Conservation (phyloP, 2,797 vertebrate genomes). For the Galagoides demidoff region DNA sequence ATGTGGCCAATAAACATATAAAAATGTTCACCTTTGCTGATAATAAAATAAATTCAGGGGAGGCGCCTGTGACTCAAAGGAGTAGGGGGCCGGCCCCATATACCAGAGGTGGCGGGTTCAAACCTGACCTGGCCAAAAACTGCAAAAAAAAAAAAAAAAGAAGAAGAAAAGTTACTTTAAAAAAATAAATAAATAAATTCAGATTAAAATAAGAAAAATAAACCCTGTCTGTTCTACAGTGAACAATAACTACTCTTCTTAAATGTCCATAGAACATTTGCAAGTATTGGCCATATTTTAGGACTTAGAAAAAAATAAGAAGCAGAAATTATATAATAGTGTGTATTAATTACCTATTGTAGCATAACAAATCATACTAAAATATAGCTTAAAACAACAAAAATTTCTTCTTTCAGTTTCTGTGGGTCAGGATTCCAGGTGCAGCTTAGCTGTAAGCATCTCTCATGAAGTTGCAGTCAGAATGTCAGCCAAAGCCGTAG, state of each 20-base stretch:
- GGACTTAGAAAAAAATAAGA: not conserved
- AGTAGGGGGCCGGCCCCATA: too few species aligned
- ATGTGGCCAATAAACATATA: not conserved
- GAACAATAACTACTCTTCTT: slow-evolving; percentile 18
- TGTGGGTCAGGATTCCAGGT: not conserved
- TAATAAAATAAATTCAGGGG: not conserved
- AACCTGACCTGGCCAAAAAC: too few species aligned
- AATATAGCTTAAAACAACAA: not conserved
- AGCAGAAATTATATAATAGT: not conserved
- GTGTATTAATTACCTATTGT: not conserved
- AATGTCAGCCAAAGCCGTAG: not conserved
- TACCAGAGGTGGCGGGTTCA: too few species aligned
- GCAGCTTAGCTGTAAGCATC: not conserved
- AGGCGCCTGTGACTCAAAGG: too few species aligned
- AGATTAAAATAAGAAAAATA: not conserved
- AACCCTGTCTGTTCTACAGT: not conserved
- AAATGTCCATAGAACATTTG: not conserved
- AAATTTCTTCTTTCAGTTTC: not conserved
- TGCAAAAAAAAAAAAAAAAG: too few species aligned
- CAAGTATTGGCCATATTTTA: not conserved
- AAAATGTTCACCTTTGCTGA: not conserved
- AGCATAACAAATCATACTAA: not conserved
- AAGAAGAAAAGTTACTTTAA: too few species aligned
- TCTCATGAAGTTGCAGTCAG: not conserved
- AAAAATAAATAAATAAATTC: not conserved